Percentiles rank a stretch among this genome's conserved stretches.
Evolutionary conservation across 2,888 invertebrate genomes (phyloP).

Genomic region (Acanthosoma haemorrhoidale): DNA sequence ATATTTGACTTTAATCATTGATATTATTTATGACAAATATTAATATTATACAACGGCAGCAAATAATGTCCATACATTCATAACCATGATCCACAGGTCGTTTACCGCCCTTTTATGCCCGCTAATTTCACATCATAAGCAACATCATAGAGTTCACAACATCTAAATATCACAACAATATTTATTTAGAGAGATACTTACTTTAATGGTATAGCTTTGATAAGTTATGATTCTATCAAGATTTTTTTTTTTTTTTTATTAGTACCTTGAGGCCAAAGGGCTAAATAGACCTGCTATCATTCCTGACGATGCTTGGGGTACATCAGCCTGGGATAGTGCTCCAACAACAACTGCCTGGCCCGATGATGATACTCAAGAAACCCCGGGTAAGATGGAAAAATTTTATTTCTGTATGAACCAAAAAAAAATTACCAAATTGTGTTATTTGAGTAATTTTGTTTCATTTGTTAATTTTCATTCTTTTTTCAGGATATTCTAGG

Average conservation of each 20-base stretch:
- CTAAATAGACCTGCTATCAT: constrained; percentile 16
- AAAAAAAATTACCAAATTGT: neutral
- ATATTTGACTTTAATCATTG: too few species aligned
- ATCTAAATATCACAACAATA: too few species aligned
- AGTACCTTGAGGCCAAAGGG: constrained; percentile 33
- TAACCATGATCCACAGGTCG: too few species aligned
- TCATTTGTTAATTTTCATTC: neutral
- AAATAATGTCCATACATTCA: too few species aligned
- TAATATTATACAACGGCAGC: too few species aligned
- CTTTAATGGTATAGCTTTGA: too few species aligned
- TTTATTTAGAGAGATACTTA: too few species aligned
- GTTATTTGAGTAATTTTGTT: neutral
- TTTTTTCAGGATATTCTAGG: constrained; percentile 47
- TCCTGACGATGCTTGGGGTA: constrained; percentile 51
- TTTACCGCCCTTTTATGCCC: too few species aligned
- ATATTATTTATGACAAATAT: too few species aligned
- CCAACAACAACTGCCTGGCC: constrained; percentile 49
- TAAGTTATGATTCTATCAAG: too few species aligned
- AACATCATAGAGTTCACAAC: too few species aligned
- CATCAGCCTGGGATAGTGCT: constrained; percentile 55
- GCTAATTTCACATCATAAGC: too few species aligned
- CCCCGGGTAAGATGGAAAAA: constrained; percentile 26
- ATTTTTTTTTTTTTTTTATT: neutral
- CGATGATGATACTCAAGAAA: constrained; percentile 34
- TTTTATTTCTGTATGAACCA: neutral